Conservation (phyloP, 2,797 vertebrate species). For the Fistularia commersonii region DNA sequence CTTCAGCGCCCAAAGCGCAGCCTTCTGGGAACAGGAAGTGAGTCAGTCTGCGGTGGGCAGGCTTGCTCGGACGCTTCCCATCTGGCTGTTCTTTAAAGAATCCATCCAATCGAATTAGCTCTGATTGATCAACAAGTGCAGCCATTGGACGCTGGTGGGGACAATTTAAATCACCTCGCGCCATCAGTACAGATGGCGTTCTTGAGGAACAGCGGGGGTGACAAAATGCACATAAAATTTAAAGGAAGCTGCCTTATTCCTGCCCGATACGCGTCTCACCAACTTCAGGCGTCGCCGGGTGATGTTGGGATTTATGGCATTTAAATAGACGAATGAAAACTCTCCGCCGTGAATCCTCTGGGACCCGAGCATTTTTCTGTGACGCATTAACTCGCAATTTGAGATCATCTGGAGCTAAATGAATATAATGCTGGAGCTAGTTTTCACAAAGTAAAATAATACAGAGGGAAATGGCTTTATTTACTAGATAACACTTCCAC, state of each 20-base stretch:
- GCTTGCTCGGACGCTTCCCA: conserved; percentile 68
- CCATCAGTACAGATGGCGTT: conserved; percentile 44
- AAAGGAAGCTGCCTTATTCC: conserved; percentile 31
- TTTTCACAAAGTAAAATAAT: no score
- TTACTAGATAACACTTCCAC: no score
- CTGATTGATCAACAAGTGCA: conserved; percentile 70
- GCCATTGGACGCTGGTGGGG: conserved; percentile 61
- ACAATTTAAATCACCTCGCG: conserved; percentile 50
- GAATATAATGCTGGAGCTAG: no score
- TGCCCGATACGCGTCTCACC: no score
- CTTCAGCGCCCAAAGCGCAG: conserved; percentile 46
- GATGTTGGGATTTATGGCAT: no score
- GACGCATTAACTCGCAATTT: no score
- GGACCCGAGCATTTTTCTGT: no score
- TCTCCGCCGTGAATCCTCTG: no score
- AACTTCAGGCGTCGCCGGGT: no score
- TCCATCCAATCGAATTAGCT: conserved; percentile 69
- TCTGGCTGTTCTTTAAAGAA: conserved; percentile 71
- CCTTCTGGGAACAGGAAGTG: conserved; percentile 75
- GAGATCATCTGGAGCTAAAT: no score
- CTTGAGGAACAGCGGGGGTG: conserved; percentile 30
- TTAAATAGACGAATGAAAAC: no score
- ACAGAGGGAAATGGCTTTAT: no score
- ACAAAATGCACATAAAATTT: conserved; percentile 35
- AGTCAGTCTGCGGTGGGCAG: conserved; percentile 62